These are phyloP conservation scores for Holotrichia oblita DNA, from an alignment of 1,140 invertebrate species.

Conservation along the genomic window DNA sequence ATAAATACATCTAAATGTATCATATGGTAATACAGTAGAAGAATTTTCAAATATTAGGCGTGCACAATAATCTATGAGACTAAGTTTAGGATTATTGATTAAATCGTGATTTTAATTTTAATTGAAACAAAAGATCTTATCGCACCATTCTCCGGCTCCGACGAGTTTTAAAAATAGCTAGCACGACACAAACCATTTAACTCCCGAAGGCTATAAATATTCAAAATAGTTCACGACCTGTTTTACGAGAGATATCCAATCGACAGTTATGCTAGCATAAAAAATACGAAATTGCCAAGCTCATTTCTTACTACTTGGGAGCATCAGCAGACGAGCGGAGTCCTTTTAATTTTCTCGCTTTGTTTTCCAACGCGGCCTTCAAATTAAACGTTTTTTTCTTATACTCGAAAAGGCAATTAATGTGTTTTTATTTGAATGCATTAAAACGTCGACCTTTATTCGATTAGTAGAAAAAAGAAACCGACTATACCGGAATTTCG, in stretches of 20 bases:
- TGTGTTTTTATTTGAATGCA: not conserved
- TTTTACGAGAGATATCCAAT: not conserved
- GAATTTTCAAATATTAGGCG: too few relatives aligned
- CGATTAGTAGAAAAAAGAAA: not conserved
- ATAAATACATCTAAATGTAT: too few relatives aligned
- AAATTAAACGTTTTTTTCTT: slow-evolving; percentile 8
- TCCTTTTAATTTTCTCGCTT: not conserved
- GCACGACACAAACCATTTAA: too few relatives aligned
- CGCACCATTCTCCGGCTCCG: too few relatives aligned
- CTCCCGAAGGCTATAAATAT: too few relatives aligned
- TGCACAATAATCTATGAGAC: too few relatives aligned
- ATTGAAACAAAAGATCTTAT: too few relatives aligned
- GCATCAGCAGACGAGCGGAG: not conserved
- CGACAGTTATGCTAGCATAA: not conserved
- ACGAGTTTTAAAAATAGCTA: too few relatives aligned
- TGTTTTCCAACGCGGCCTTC: slow-evolving; percentile 4
- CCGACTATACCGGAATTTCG: not conserved
- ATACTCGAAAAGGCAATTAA: not conserved
- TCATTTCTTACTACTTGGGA: not conserved
- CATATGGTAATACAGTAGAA: too few relatives aligned
- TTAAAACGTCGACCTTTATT: not conserved
- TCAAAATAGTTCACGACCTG: too few relatives aligned
- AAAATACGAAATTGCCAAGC: not conserved
- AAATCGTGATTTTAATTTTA: too few relatives aligned
- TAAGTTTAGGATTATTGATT: too few relatives aligned